Conservation (phyloP, 2,113 vertebrate genomes). For the Callospermophilus lateralis region DNA sequence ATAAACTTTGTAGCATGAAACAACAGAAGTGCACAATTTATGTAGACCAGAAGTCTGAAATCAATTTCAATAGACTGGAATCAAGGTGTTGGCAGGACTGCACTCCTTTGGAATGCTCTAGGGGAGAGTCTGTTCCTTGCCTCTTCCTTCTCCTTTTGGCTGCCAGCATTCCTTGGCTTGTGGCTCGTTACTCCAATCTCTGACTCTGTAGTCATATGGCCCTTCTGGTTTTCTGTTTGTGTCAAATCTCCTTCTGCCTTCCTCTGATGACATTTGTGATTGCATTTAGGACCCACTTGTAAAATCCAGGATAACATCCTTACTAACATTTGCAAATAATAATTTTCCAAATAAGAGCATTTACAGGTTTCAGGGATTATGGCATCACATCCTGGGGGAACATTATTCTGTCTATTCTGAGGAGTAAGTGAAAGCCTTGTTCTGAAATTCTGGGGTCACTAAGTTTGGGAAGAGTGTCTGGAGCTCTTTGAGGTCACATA, state of each 20-base stretch:
- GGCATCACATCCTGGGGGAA: background rate
- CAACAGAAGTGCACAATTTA: background rate
- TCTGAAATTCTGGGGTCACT: background rate
- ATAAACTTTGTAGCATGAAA: background rate
- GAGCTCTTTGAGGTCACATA: background rate
- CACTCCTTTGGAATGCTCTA: background rate
- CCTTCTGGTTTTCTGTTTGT: background rate
- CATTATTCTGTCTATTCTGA: background rate
- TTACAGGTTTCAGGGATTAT: background rate
- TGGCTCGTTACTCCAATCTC: background rate
- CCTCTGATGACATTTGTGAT: background rate
- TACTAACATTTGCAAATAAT: background rate
- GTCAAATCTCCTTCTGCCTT: background rate
- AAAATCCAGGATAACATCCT: constrained; percentile 6
- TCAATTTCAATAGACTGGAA: background rate
- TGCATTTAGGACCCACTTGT: background rate
- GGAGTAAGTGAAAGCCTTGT: background rate
- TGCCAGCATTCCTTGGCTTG: background rate
- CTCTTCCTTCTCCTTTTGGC: background rate
- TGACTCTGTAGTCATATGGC: background rate
- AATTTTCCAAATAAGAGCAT: constrained; percentile 36
- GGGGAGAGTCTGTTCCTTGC: background rate
- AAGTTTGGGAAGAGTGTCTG: background rate
- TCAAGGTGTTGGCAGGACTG: background rate
- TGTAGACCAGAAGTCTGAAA: background rate